Base-by-base conservation (phyloP, 2,113 vertebrate genomes). In the Planiliza haematocheilus region DNA sequence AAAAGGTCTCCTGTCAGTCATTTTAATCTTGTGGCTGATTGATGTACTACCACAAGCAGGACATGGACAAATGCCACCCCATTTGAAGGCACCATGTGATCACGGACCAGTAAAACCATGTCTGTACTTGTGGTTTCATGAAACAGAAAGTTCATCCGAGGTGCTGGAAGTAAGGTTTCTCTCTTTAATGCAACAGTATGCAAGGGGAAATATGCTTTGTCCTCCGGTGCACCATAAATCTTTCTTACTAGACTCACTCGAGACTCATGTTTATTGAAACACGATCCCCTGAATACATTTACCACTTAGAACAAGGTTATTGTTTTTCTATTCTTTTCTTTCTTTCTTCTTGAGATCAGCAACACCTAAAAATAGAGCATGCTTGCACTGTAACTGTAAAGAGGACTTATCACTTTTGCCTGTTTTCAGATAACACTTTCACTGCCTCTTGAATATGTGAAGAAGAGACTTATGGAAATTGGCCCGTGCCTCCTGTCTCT, bases 401-500 rank as follows among this genome's bases (percentile, higher is more conserved):
- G 65, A 60, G n/a, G 14, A 74, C 46, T 77, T 39, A 70, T 61
- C 51, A 41, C 55, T n/a, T 71, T 64, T 30, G n/a, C 50, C 18
- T 59, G 17, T 77, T 53, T 55, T 71, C 39, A 80, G 39, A 74
- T 56, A 56, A 48, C 36, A 24, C 55, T 63, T 83, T 49, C 48
- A 50, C n/a, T n/a, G n/a, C n/a, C n/a, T n/a, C 65, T 80, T 74
- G 64, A 72, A 50, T 61, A 52, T 42, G 20, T 68, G 77, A 80
- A 74, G 56, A 69, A 49, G 42, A 41, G 61, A 82, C 53, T 80
- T 82, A 67, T 64, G 69, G 39, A 83, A 79, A 82, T 74, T 20
- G n/a, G 56, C 67, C 71, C 65, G 8, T 53, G 73, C 30, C 36
- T 66, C 59, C 69, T 80, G 77, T 82, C 49, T 74, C 53, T 41